A percentile compares a stretch with the other conserved stretches of the same genome.
phyloP scores from a whole-genome alignment of 2,888 invertebrate genomes.

The Drosophila buzzatii region DNA sequence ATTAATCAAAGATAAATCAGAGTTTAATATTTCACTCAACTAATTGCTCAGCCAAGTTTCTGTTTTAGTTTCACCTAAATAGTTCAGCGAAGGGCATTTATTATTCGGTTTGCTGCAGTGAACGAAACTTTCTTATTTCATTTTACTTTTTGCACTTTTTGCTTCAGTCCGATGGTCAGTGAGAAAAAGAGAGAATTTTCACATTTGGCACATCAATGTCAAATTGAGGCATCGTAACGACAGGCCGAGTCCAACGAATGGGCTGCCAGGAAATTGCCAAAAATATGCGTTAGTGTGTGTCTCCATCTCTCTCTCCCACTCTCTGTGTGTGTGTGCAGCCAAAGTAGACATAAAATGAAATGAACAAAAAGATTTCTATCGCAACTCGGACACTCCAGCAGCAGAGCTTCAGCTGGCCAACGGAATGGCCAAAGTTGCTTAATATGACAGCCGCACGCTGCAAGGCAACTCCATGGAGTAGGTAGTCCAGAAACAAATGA shows the following conservation, averaged over 20 bases:
- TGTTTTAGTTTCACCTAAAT: not conserved
- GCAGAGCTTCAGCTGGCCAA: constrained; percentile 36
- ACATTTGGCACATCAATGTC: constrained; percentile 82
- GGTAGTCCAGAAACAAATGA: constrained; percentile 68
- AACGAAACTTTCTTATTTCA: constrained; percentile 27
- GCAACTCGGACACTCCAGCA: constrained; percentile 27
- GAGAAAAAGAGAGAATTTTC: constrained; percentile 70
- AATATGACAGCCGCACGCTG: constrained; percentile 65
- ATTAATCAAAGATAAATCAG: not conserved
- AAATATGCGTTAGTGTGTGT: constrained; percentile 43
- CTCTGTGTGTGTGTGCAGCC: constrained; percentile 35
- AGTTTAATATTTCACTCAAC: not conserved
- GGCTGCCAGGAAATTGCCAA: constrained; percentile 73
- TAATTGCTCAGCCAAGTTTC: not conserved
- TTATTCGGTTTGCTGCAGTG: not conserved
- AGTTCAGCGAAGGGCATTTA: constrained; percentile 16
- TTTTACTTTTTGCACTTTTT: constrained; percentile 40
- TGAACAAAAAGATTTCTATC: constrained; percentile 81
- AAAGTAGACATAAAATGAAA: constrained; percentile 77
- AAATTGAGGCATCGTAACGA: constrained; percentile 76
- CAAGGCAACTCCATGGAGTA: not conserved
- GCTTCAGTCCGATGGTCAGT: constrained; percentile 36
- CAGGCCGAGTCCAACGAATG: constrained; percentile 45
- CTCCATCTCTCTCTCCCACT: constrained; percentile 5
- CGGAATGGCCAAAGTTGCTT: constrained; percentile 75